phyloP scores from a whole-genome alignment of 2,888 invertebrate species.

The Sphaerophoria rueppellii region DNA sequence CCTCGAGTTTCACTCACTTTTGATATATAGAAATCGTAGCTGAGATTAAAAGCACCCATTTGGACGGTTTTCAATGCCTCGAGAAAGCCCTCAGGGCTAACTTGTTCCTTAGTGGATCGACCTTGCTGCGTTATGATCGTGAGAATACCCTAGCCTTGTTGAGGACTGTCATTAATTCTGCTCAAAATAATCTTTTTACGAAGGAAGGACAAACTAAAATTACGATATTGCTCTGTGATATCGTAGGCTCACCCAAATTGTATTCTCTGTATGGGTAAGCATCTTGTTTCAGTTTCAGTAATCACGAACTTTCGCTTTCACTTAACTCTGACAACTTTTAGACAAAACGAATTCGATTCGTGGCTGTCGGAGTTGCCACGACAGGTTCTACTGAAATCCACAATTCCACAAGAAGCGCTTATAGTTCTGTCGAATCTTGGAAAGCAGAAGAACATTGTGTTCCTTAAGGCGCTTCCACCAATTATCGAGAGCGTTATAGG shows the following conservation, averaged over 20 bases:
- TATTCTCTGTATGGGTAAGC: constrained; percentile 79
- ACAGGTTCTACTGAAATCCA: constrained; percentile 83
- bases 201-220: constrained; percentile 80
- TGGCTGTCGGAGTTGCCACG: constrained; percentile 85
- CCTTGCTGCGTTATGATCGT: constrained; percentile 73
- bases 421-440: constrained; percentile 85
- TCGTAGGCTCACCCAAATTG: constrained; percentile 82
- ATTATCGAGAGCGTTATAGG: constrained; percentile 83
- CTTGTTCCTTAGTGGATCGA: constrained; percentile 76
- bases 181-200: constrained; percentile 75
- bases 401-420: constrained; percentile 83
- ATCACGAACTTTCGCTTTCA: neutral
- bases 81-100: constrained; percentile 76
- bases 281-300: neutral
- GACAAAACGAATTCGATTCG: constrained; percentile 80
- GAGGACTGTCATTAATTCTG: constrained; percentile 76
- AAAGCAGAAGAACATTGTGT: constrained; percentile 83
- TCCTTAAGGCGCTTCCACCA: constrained; percentile 83
- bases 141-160: constrained; percentile 78
- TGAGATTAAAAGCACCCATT: constrained; percentile 47
- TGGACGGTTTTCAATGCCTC: constrained; percentile 75
- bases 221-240: constrained; percentile 82
- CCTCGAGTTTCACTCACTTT: neutral
- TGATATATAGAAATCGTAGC: constrained; percentile 58
- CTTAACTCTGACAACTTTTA: constrained; percentile 60